Base-by-base conservation (phyloP, 2,113 vertebrate genomes). In the Bungarus multicinctus region DNA sequence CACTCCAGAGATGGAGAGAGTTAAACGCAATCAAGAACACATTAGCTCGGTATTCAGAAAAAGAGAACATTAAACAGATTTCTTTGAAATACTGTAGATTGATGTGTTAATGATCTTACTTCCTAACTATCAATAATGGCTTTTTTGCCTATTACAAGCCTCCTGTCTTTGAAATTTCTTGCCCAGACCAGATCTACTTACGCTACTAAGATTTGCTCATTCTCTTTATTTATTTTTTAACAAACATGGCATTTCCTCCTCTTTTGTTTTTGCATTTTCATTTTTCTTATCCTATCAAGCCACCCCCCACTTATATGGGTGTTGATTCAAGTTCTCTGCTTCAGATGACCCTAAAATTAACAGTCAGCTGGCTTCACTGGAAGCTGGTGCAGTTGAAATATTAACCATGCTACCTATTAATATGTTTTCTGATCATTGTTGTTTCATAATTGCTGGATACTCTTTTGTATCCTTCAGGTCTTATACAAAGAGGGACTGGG, bases 21-120 rank as follows among this genome's bases (percentile, higher is more conserved):
- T 98, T 96, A 98, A 97, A 96, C 98, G 97, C 97, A 98, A 98
- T 94, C 98, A 98, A 95, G 98, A 98, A 93, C 97, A 97, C 97
- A 97, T 98, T 97, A 98, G 98, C 98, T 98, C 97, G 98, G 98
- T 98, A 98, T 93, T 96, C 93, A 1, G 43, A 25, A 47, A n/a
- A 91, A 90, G 89, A 87, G 86, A 74, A 50, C 90, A n/a, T 45
- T 43, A 39, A 81, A 1, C 6, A 11, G 34, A 30, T 2, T 45
- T 39, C 85, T 89, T 95, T 91, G 93, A 94, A 85, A 0, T 7
- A 69, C 5, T 69, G 30, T 64, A 14, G 34, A 27, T 89, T 4
- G 74, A 81, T 0, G 11, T 34, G 85, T 87, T 23, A 4, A 90
- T 43, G 0, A 0, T 0, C 69, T 0, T 81, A 95, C 95, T 94